A percentile compares a stretch with the other conserved stretches of the same genome.
phyloP scores from a whole-genome alignment of 23 tunicate genomes.

The Ascidia mentula region DNA sequence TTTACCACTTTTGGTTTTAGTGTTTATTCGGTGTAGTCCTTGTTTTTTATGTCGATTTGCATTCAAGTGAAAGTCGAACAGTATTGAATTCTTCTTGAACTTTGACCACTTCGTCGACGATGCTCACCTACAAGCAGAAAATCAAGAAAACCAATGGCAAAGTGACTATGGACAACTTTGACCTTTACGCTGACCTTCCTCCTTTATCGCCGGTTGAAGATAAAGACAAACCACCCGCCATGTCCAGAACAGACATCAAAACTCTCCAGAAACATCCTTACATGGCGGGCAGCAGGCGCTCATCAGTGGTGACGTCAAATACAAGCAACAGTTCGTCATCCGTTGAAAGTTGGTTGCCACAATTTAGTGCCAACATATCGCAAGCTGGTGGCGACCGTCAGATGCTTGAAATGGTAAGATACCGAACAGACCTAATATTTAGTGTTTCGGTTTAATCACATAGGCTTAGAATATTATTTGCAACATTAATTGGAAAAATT shows the following conservation, averaged over 20 bases:
- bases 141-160: background rate
- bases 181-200: background rate
- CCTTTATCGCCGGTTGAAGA: background rate
- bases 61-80: no score
- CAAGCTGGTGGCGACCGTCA: background rate
- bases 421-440: no score
- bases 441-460: no score
- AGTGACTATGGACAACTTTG: background rate
- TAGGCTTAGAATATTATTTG: no score
- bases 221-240: background rate
- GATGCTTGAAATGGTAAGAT: background rate
- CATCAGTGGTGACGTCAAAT: background rate
- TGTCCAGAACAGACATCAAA: background rate
- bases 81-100: no score
- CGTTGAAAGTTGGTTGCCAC: background rate
- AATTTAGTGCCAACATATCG: background rate
- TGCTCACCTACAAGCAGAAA: background rate
- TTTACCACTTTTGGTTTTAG: no score
- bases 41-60: no score
- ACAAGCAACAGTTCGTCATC: background rate
- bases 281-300: background rate
- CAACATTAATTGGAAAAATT: no score
- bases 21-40: no score
- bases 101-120: no score
- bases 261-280: background rate